Conservation (phyloP, 2,888 invertebrate species). For the Patella ulyssiponensis region DNA sequence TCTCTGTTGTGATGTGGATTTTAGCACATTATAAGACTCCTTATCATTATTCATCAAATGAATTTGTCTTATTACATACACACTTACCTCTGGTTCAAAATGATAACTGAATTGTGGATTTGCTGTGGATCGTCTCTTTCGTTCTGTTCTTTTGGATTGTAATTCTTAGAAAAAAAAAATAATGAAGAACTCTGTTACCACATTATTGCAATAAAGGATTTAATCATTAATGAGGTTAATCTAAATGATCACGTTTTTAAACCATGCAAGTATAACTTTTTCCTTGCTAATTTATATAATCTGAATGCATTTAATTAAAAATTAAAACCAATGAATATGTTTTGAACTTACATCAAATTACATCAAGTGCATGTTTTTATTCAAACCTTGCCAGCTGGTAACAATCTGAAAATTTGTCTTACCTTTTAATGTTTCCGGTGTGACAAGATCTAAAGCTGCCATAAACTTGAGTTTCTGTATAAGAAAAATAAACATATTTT, state of each 20-base stretch:
- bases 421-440: conserved; percentile 67
- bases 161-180: conserved; percentile 57
- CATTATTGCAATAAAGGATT: neutral
- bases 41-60: conserved; percentile 7
- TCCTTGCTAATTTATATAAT: too few species aligned
- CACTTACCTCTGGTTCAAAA: conserved; percentile 62
- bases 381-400: too few species aligned
- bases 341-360: too few species aligned
- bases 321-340: too few species aligned
- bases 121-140: conserved; percentile 71
- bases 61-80: neutral
- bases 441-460: conserved; percentile 65
- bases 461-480: conserved; percentile 68
- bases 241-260: too few species aligned
- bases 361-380: too few species aligned
- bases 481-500: conserved; percentile 18
- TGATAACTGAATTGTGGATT: conserved; percentile 72
- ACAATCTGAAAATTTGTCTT: conserved; percentile 14
- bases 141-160: conserved; percentile 65
- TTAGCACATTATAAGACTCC: conserved; percentile 32
- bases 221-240: neutral
- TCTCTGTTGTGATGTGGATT: neutral
- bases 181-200: neutral
- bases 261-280: too few species aligned
- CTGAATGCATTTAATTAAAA: too few species aligned